Conservation (phyloP, 2,888 invertebrate species). For the Andrena hattorfiana region DNA sequence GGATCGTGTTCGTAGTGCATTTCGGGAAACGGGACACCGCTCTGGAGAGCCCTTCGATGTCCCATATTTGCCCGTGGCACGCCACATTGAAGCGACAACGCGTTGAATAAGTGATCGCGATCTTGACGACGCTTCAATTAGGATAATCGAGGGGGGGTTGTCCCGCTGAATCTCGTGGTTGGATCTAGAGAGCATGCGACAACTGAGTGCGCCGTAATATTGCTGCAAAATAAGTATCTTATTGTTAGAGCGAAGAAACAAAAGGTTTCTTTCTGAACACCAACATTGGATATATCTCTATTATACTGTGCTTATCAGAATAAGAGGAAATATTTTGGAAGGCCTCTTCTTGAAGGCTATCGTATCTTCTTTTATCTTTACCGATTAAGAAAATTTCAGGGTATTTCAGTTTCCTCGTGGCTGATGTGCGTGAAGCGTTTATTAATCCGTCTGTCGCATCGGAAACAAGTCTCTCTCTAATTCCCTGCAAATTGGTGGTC, state of each 20-base stretch:
- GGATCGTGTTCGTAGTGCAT: constrained; percentile 58
- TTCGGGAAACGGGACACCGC: constrained; percentile 40
- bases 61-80: constrained; percentile 26
- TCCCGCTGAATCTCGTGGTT: not conserved
- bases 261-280: not conserved
- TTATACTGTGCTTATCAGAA: too few relatives aligned
- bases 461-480: constrained; percentile 45
- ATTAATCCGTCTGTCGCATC: constrained; percentile 41
- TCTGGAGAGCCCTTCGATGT: constrained; percentile 45
- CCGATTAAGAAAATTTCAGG: not conserved
- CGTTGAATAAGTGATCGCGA: constrained; percentile 19
- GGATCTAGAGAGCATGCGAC: not conserved
- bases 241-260: not conserved
- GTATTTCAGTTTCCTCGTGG: not conserved
- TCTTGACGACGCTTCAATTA: not conserved
- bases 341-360: not conserved
- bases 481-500: constrained; percentile 73
- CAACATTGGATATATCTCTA: too few relatives aligned
- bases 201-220: not conserved
- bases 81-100: constrained; percentile 30
- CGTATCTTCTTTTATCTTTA: not conserved
- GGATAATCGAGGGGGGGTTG: not conserved
- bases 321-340: not conserved
- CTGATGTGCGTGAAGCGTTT: constrained; percentile 18
- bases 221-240: not conserved